phyloP scores from a whole-genome alignment of 1,140 invertebrate genomes.

The Arion vulgaris region DNA sequence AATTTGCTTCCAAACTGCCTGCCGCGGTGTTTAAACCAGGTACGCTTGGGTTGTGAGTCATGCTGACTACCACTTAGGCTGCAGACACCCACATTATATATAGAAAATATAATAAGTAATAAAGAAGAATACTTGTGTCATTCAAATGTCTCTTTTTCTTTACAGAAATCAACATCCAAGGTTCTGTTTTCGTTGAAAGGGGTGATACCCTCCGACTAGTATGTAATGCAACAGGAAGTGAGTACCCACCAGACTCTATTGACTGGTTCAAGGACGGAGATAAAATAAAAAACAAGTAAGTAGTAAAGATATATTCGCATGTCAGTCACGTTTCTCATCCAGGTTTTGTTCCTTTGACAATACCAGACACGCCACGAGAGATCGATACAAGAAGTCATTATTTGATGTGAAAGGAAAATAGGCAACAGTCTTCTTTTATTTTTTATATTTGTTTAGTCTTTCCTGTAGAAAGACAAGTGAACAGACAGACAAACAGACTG shows the following conservation, averaged over 20 bases:
- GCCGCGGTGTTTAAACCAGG: no score
- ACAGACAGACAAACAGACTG: no score
- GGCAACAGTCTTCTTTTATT: no score
- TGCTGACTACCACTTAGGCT: no score
- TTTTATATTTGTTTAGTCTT: no score
- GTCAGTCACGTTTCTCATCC: neutral
- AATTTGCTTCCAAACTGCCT: no score
- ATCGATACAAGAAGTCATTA: neutral
- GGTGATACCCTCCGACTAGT: constrained; percentile 51
- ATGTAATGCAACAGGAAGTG: constrained; percentile 61
- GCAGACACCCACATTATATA: no score
- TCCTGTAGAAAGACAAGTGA: no score
- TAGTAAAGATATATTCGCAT: neutral
- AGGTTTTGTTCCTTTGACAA: neutral
- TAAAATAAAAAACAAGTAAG: constrained; percentile 48
- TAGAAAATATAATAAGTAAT: no score
- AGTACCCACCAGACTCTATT: constrained; percentile 59
- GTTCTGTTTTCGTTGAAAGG: constrained; percentile 55
- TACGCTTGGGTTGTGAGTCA: no score
- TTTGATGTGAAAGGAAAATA: neutral
- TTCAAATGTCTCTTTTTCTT: neutral
- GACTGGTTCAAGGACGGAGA: constrained; percentile 66
- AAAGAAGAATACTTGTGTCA: no score
- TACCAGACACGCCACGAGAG: neutral
- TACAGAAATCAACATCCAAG: constrained; percentile 58